Evolutionary conservation across 2,888 invertebrate species (phyloP).

Genomic region (Bombylius major): DNA sequence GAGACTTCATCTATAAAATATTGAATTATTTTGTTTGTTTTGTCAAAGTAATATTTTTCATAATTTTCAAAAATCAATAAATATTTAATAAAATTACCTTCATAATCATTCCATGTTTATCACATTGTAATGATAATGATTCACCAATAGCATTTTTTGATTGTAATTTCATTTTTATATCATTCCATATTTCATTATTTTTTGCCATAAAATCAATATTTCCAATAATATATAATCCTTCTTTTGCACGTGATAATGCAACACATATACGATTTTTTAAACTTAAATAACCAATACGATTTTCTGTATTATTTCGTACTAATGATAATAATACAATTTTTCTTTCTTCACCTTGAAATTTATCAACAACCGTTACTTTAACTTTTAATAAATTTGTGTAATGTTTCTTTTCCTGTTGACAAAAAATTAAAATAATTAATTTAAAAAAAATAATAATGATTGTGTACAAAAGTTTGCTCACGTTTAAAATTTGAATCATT

Average conservation of each 20-base stretch:
- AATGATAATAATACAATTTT: constrained; percentile 66
- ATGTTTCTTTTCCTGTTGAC: constrained; percentile 21
- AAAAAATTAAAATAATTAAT: background rate
- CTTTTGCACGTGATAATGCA: constrained; percentile 59
- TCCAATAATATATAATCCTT: constrained; percentile 60
- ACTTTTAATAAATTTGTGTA: constrained; percentile 33
- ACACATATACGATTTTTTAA: constrained; percentile 64
- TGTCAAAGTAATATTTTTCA: background rate
- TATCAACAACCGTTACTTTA: constrained; percentile 57
- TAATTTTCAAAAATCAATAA: background rate
- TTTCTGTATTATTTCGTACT: constrained; percentile 58
- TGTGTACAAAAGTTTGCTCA: background rate
- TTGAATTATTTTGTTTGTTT: no score
- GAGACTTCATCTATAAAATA: constrained; percentile 1
- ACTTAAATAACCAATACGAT: constrained; percentile 56
- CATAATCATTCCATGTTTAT: constrained; percentile 35
- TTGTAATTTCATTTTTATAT: constrained; percentile 37
- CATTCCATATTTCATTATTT: constrained; percentile 44
- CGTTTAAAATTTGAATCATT: constrained; percentile 34
- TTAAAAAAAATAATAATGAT: background rate
- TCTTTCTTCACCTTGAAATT: constrained; percentile 71
- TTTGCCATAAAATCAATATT: constrained; percentile 48
- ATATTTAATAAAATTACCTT: background rate
- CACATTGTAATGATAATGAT: constrained; percentile 38
- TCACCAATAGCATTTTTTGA: constrained; percentile 42